Evolutionary conservation across 2,113 vertebrate species (phyloP).

Genomic region (Neoarius graeffei): DNA sequence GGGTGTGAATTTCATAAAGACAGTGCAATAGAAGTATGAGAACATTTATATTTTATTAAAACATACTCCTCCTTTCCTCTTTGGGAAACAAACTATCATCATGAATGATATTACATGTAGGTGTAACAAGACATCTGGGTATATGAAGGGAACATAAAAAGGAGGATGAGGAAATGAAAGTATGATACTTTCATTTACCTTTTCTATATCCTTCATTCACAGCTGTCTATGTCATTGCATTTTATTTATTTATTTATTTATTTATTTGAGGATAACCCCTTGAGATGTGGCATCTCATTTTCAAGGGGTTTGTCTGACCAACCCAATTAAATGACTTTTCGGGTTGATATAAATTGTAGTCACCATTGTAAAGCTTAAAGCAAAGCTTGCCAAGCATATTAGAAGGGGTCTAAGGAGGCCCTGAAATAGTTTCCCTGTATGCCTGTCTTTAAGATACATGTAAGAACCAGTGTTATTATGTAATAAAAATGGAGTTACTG

Average conservation of each 20-base stretch:
- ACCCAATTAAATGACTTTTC: conserved; percentile 4
- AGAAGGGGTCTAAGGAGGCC: background rate
- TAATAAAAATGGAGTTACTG: conserved; percentile 43
- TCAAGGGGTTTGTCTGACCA: too few relatives aligned
- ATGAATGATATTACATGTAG: background rate
- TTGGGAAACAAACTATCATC: background rate
- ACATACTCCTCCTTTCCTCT: background rate
- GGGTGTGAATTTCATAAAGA: conserved; percentile 10
- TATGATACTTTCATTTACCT: background rate
- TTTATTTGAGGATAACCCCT: too few relatives aligned
- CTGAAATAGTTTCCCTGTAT: background rate
- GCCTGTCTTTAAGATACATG: conserved; percentile 9
- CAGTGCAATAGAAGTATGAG: background rate
- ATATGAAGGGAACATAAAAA: too few relatives aligned
- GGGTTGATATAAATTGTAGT: background rate
- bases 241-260: too few relatives aligned
- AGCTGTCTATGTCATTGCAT: background rate
- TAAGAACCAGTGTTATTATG: conserved; percentile 33
- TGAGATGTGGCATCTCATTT: too few relatives aligned
- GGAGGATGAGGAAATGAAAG: background rate
- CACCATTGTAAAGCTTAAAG: background rate
- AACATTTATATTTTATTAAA: conserved; percentile 12
- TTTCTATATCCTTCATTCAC: background rate
- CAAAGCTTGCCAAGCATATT: conserved; percentile 5
- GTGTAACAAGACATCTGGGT: background rate